Evolutionary conservation across 2,113 vertebrate genomes (phyloP).

Genomic region (Pseudonaja textilis): DNA sequence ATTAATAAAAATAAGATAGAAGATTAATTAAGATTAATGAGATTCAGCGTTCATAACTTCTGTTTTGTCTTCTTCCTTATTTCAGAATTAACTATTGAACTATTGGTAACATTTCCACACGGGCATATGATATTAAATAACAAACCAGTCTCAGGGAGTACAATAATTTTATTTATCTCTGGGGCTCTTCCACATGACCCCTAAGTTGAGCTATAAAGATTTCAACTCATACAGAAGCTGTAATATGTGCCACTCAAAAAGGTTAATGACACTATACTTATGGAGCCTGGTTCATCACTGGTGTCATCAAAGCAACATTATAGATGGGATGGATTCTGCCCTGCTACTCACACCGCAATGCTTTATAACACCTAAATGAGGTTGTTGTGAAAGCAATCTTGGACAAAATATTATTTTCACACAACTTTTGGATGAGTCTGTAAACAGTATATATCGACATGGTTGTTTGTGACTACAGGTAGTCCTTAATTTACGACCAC

Average conservation of each 20-base stretch:
- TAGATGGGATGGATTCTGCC: neutral
- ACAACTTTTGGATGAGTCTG: neutral
- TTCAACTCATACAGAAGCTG: neutral
- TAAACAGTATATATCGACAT: neutral
- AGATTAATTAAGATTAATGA: neutral
- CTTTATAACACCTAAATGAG: neutral
- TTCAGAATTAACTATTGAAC: neutral
- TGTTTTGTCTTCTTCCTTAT: neutral
- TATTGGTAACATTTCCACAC: neutral
- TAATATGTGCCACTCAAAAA: neutral
- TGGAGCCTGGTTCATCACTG: neutral
- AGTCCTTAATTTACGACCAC: neutral
- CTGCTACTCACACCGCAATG: neutral
- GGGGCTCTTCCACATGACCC: neutral
- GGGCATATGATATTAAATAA: neutral
- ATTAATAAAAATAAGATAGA: conserved; percentile 5
- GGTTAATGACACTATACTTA: neutral
- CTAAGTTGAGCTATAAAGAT: neutral
- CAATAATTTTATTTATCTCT: neutral
- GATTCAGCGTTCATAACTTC: neutral
- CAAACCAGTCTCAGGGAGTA: neutral
- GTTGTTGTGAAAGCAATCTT: neutral
- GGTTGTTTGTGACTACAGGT: neutral
- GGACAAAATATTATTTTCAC: conserved; percentile 1
- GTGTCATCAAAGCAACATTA: neutral